phyloP scores from a whole-genome alignment of 2,113 vertebrate genomes.

The Apteryx mantelli region DNA sequence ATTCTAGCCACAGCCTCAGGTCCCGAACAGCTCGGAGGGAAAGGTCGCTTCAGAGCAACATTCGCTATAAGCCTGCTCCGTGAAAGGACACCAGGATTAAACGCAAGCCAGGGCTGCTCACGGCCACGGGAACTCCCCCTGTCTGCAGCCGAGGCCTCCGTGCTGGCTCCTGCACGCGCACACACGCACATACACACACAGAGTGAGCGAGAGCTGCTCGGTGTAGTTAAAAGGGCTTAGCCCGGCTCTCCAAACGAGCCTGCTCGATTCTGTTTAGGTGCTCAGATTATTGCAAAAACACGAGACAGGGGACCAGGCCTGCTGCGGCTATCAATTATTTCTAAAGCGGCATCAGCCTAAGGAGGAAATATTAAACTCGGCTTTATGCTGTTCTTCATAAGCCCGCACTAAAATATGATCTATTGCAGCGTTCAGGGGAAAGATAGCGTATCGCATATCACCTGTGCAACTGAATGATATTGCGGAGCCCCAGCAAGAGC shows the following conservation, averaged over 20 bases:
- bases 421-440: fast-evolving
- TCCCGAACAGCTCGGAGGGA: neutral
- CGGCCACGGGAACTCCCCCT: constrained; percentile 64
- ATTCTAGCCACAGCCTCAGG: neutral
- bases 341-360: neutral
- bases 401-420: neutral
- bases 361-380: neutral
- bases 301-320: neutral
- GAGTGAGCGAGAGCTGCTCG: neutral
- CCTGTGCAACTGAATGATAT: neutral
- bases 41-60: constrained; percentile 30
- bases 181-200: neutral
- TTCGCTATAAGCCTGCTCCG: neutral
- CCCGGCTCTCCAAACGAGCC: neutral
- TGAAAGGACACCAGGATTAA: constrained; percentile 58
- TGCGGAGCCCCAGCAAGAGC: neutral
- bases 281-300: neutral
- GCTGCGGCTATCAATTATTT: neutral
- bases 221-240: neutral
- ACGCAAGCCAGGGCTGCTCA: constrained; percentile 28
- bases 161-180: neutral
- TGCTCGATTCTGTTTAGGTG: neutral
- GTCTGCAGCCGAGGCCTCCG: constrained; percentile 61
- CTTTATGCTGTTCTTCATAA: neutral
- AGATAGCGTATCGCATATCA: neutral